phyloP scores from a whole-genome alignment of 2,888 invertebrate genomes.

The Hanleya hanleyi region DNA sequence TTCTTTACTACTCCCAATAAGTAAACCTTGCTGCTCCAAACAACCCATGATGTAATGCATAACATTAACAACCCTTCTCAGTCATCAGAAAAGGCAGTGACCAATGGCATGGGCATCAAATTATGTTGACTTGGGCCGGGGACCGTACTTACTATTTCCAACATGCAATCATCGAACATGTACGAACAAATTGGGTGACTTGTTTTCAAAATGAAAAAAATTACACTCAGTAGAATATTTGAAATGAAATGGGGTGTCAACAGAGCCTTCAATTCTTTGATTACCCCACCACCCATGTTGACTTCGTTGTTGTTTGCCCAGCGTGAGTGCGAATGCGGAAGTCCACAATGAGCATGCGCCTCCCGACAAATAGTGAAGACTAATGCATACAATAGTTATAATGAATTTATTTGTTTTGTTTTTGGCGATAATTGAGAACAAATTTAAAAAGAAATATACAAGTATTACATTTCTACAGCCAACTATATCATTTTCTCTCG shows the following conservation, averaged over 20 bases:
- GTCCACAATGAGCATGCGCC: no score
- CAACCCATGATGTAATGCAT: no score
- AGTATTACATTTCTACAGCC: not conserved
- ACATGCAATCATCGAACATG: constrained; percentile 60
- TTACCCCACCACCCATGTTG: not conserved
- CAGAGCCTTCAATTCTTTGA: constrained; percentile 34
- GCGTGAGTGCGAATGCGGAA: no score
- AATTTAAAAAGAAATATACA: not conserved
- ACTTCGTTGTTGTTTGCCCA: not conserved
- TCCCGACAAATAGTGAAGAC: no score
- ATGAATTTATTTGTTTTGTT: no score
- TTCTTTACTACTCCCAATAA: no score
- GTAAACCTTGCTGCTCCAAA: no score
- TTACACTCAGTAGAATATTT: constrained; percentile 51
- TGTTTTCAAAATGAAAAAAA: constrained; percentile 57
- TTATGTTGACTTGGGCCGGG: no score
- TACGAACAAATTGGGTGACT: constrained; percentile 48
- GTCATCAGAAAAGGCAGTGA: no score
- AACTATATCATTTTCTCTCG: not conserved
- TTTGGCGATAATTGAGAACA: not conserved
- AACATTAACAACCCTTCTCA: no score
- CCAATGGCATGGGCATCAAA: no score
- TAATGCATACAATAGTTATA: no score
- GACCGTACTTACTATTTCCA: constrained; percentile 65
- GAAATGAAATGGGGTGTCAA: constrained; percentile 54